phyloP scores from a whole-genome alignment of 37 sponge, comb jelly and placozoan species.

The Axinella damicornis region DNA sequence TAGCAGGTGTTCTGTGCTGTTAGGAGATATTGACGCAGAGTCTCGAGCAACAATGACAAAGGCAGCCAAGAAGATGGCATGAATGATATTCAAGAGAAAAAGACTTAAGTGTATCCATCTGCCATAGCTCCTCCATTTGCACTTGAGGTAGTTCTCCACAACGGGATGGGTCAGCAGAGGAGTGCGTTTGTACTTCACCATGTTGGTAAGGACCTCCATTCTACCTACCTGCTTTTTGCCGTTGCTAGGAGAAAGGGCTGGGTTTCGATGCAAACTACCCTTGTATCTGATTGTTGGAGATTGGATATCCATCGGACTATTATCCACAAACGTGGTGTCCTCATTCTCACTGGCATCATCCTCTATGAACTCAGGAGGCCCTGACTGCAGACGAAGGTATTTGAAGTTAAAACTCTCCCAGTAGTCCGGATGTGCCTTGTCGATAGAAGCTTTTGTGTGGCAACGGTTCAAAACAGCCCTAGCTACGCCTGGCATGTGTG shows the following conservation, averaged over 20 bases:
- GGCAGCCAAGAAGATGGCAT: constrained; percentile 49
- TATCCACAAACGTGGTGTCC: neutral
- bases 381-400: constrained; percentile 41
- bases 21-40: too few relatives aligned
- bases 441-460: constrained; percentile 24
- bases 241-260: neutral
- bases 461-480: constrained; percentile 79
- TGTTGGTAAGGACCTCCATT: constrained; percentile 42
- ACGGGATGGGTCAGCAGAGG: constrained; percentile 74
- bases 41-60: constrained; percentile 48
- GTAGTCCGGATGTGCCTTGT: constrained; percentile 45
- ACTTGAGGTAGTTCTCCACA: constrained; percentile 53
- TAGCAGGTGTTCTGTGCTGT: too few relatives aligned
- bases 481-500: constrained; percentile 79
- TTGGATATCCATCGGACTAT: neutral
- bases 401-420: constrained; percentile 86
- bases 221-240: neutral
- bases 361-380: constrained; percentile 2
- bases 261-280: neutral
- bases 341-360: neutral
- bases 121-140: constrained; percentile 85
- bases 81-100: constrained; percentile 35
- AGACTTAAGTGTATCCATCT: constrained; percentile 18
- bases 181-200: constrained; percentile 68
- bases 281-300: constrained; percentile 25